Evolutionary conservation across 1,140 invertebrate genomes (phyloP).

Genomic region (Riptortus pedestris): DNA sequence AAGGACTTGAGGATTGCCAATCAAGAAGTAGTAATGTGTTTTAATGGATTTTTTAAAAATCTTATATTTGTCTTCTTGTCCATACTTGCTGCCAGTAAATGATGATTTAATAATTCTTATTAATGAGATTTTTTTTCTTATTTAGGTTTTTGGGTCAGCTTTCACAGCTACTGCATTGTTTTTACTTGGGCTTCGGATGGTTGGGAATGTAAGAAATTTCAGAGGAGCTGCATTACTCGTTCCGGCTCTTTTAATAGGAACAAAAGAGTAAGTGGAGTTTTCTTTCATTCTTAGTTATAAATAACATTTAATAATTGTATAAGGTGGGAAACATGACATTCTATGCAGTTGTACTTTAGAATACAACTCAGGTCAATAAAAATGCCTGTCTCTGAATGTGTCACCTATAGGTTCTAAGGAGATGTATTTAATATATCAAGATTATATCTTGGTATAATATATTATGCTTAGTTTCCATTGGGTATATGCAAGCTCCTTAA

Average conservation of each 20-base stretch:
- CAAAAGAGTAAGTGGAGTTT: slow-evolving; percentile 64
- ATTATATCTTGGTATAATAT: too few species aligned
- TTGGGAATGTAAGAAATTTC: slow-evolving; percentile 73
- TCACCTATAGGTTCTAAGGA: too few species aligned
- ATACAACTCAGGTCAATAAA: neutral
- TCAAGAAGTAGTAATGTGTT: too few species aligned
- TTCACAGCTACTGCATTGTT: slow-evolving; percentile 88
- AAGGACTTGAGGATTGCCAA: too few species aligned
- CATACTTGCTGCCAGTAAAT: too few species aligned
- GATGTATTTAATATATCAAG: too few species aligned
- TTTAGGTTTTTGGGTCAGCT: slow-evolving; percentile 67
- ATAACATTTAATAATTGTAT: neutral
- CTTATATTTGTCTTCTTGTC: too few species aligned
- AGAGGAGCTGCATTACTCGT: slow-evolving; percentile 64
- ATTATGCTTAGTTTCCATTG: too few species aligned
- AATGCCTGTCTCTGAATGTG: neutral
- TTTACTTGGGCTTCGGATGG: slow-evolving; percentile 80
- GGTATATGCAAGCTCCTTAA: too few species aligned
- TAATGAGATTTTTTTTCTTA: too few species aligned
- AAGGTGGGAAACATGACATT: neutral
- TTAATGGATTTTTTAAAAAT: too few species aligned
- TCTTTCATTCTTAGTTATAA: slow-evolving; percentile 6
- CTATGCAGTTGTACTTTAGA: neutral
- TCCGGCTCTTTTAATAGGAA: slow-evolving; percentile 74
- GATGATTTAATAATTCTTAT: too few species aligned